Evolutionary conservation across 2,888 invertebrate genomes (phyloP).

Genomic region (Drosophila pseudotakahashii): DNA sequence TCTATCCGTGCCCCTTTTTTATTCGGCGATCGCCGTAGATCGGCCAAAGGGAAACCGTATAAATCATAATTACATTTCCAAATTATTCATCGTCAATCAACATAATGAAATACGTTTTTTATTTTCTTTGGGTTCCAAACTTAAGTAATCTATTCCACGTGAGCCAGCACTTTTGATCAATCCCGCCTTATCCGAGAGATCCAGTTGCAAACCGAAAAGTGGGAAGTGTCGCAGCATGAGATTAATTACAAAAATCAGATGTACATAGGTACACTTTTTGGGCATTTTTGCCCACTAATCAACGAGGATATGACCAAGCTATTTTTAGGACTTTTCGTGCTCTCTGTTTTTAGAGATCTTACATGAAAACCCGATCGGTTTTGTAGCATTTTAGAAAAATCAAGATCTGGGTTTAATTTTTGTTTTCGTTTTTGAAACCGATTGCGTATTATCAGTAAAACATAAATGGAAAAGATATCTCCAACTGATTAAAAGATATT

Average conservation of each 20-base stretch:
- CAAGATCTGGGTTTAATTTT: no score
- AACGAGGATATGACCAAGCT: slow-evolving; percentile 10
- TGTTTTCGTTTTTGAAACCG: no score
- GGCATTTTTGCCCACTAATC: slow-evolving; percentile 1
- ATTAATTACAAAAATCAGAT: slow-evolving; percentile 8
- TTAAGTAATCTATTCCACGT: slow-evolving; percentile 61
- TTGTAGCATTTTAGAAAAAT: no score
- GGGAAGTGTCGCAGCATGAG: slow-evolving; percentile 32
- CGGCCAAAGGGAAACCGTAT: slow-evolving; percentile 59
- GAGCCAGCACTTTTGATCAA: slow-evolving; percentile 65
- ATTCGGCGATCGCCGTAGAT: not conserved
- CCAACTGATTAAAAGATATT: no score
- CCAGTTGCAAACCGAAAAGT: slow-evolving; percentile 13
- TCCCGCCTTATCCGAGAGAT: slow-evolving; percentile 3
- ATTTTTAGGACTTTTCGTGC: not conserved
- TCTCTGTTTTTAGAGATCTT: not conserved
- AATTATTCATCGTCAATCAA: slow-evolving; percentile 76
- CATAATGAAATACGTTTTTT: slow-evolving; percentile 63
- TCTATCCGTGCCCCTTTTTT: not conserved
- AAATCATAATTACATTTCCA: slow-evolving; percentile 73
- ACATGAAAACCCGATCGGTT: not conserved
- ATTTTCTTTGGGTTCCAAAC: slow-evolving; percentile 25
- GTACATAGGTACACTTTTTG: not conserved
- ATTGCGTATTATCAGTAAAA: no score
- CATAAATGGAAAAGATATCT: no score